Percentiles rank a stretch among this genome's conserved stretches.
phyloP scores from a whole-genome alignment of 2,797 vertebrate genomes.

The Malacoraja senta region DNA sequence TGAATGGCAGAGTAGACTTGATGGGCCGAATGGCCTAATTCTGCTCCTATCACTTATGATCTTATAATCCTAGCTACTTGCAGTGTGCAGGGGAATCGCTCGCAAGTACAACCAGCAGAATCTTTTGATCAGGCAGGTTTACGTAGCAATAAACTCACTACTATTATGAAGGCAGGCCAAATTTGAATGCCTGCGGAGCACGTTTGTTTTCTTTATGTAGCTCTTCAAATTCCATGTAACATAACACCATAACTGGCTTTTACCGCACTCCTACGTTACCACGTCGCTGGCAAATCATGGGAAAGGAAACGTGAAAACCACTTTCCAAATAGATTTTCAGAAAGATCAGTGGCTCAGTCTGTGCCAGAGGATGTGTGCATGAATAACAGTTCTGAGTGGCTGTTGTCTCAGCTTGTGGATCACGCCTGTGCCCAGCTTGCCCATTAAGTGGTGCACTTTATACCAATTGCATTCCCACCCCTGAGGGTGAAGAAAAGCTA shows the following conservation, averaged over 20 bases:
- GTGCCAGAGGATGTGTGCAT: neutral
- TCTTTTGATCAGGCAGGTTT: neutral
- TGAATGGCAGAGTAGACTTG: too few relatives aligned
- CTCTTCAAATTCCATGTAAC: constrained; percentile 6
- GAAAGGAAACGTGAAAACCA: constrained; percentile 15
- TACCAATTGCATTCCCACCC: neutral
- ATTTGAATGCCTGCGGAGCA: neutral
- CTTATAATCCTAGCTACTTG: neutral
- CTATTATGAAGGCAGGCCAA: neutral
- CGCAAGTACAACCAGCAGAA: neutral
- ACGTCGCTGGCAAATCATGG: neutral
- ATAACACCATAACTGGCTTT: neutral
- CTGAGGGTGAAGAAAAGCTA: neutral
- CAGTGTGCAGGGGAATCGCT: neutral
- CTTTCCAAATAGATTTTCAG: constrained; percentile 18
- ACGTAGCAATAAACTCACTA: neutral
- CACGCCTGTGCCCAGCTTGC: neutral
- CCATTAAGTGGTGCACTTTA: neutral
- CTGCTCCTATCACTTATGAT: too few relatives aligned
- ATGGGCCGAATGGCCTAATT: too few relatives aligned
- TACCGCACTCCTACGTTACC: neutral
- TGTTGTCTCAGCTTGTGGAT: neutral
- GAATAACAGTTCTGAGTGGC: neutral
- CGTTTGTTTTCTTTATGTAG: neutral
- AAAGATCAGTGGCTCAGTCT: constrained; percentile 2